Percentiles rank a stretch among this genome's conserved stretches.
These are phyloP conservation scores for Sphaeridia pumilis DNA, from an alignment of 2,888 invertebrate genomes.

Conservation along the genomic window DNA sequence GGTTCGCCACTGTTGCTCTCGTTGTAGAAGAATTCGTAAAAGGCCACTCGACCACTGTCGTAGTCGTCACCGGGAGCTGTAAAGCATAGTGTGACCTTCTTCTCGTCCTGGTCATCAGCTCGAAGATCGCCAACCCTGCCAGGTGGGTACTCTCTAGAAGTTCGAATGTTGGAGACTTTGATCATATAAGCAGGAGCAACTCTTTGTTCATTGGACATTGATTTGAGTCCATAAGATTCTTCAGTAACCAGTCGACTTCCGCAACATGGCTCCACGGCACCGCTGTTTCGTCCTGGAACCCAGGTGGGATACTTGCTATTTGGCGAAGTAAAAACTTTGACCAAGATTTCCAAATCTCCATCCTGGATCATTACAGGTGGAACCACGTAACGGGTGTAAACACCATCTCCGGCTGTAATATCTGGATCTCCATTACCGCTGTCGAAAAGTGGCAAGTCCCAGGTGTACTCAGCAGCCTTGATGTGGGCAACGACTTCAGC, in stretches of 20 bases:
- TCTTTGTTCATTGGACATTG: conserved; percentile 31
- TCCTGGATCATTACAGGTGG: conserved; percentile 38
- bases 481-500: conserved; percentile 48
- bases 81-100: conserved; percentile 47
- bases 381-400: conserved; percentile 52
- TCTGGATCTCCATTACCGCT: conserved; percentile 55
- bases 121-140: conserved; percentile 48
- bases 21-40: conserved; percentile 24
- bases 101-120: conserved; percentile 43
- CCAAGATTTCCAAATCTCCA: conserved; percentile 26
- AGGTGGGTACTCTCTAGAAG: conserved; percentile 37
- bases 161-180: conserved; percentile 24
- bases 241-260: conserved; percentile 39
- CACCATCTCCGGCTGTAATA: conserved; percentile 51
- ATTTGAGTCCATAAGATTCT: conserved; percentile 22
- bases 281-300: conserved; percentile 16
- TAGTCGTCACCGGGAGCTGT: conserved; percentile 47
- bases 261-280: conserved; percentile 41
- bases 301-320: not conserved
- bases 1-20: not conserved
- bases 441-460: conserved; percentile 46
- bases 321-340: conserved; percentile 30
- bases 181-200: conserved; percentile 29
- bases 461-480: conserved; percentile 36
- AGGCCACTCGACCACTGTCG: conserved; percentile 36